Percentiles rank a stretch among this genome's conserved stretches.
phyloP scores from a whole-genome alignment of 2,113 vertebrate species.

The Rhodinocichla rosea region DNA sequence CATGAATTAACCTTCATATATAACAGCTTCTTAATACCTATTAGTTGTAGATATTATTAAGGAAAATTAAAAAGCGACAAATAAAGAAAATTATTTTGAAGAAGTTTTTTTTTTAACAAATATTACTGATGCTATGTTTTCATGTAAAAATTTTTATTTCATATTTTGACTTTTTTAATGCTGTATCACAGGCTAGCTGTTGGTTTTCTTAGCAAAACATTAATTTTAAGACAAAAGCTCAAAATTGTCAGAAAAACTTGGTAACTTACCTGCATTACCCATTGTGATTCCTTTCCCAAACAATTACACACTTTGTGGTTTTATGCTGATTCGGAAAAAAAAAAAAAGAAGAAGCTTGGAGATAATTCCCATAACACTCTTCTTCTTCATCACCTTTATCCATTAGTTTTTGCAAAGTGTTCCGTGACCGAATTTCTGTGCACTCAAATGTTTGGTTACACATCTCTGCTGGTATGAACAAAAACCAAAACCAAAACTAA shows the following conservation, averaged over 20 bases:
- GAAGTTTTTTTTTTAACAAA: rapidly evolving
- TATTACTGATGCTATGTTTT: neutral
- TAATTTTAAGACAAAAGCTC: neutral
- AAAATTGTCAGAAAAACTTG: neutral
- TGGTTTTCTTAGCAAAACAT: neutral
- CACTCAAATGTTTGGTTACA: neutral
- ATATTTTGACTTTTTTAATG: neutral
- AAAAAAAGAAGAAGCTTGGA: neutral
- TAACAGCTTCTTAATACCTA: too few species aligned
- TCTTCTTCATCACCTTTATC: neutral
- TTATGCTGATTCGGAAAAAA: neutral
- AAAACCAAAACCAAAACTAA: neutral
- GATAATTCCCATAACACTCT: neutral
- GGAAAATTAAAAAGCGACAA: neutral
- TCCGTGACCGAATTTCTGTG: neutral
- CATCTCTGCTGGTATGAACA: neutral
- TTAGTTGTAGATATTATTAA: neutral
- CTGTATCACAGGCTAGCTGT: neutral
- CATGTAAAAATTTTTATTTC: neutral
- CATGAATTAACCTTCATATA: too few species aligned
- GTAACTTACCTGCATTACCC: neutral
- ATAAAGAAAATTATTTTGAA: neutral
- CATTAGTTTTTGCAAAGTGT: neutral
- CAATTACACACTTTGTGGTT: neutral
- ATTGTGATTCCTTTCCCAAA: neutral